phyloP scores from a whole-genome alignment of 2,888 invertebrate species.

The Ophioninae sp. region DNA sequence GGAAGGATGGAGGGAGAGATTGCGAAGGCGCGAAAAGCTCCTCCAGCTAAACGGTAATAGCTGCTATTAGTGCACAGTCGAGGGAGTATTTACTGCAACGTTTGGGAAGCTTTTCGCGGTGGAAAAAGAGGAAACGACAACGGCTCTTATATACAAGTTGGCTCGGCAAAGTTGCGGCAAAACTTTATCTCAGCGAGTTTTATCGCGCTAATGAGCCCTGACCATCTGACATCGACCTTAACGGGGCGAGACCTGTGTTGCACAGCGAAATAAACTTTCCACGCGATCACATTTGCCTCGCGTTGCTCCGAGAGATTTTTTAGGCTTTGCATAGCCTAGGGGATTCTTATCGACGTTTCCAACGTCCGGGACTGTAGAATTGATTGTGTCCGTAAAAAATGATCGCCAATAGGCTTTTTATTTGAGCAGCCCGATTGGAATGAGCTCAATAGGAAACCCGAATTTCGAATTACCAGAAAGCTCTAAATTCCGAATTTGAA shows the following conservation, averaged over 20 bases:
- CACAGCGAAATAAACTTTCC: slow-evolving; percentile 1
- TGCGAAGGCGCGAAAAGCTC: slow-evolving; percentile 25
- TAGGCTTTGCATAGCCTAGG: background rate
- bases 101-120: slow-evolving; percentile 21
- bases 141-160: slow-evolving; percentile 15
- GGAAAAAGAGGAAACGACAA: slow-evolving; percentile 36
- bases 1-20: background rate
- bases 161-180: slow-evolving; percentile 46
- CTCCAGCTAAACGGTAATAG: slow-evolving; percentile 67
- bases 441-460: too few relatives aligned
- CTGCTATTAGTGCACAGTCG: slow-evolving; percentile 64
- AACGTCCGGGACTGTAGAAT: slow-evolving; percentile 46
- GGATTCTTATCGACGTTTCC: slow-evolving; percentile 8
- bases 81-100: slow-evolving; percentile 28
- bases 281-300: slow-evolving; percentile 53
- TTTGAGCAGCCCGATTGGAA: background rate
- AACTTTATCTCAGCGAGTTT: slow-evolving; percentile 56
- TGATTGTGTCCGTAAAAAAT: slow-evolving; percentile 2
- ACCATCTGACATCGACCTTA: slow-evolving; percentile 71
- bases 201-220: slow-evolving; percentile 76
- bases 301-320: background rate
- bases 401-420: background rate
- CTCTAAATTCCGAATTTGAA: too few relatives aligned
- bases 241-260: slow-evolving; percentile 55
- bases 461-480: too few relatives aligned